Conservation (phyloP, 2,888 invertebrate species). For the Drosophila differens region DNA sequence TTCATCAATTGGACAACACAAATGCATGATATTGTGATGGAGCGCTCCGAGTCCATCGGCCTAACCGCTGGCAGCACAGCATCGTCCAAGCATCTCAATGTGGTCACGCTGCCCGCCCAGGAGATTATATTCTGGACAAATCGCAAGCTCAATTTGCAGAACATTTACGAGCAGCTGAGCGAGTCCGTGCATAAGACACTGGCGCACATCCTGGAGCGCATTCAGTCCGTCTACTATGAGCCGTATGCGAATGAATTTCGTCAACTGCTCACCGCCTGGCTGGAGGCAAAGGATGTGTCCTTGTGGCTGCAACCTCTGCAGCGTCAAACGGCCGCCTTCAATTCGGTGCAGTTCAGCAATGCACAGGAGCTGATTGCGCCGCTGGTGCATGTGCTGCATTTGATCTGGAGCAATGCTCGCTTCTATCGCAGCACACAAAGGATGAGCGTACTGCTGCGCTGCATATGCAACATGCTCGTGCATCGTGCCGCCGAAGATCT, state of each 20-base stretch:
- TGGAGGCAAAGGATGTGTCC: conserved; percentile 94
- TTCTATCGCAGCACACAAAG: conserved; percentile 90
- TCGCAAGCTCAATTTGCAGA: conserved; percentile 92
- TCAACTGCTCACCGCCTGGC: conserved; percentile 90
- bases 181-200: conserved; percentile 93
- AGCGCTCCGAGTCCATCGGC: conserved; percentile 71
- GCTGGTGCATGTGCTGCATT: conserved; percentile 93
- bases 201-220: conserved; percentile 91
- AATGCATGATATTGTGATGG: conserved; percentile 87
- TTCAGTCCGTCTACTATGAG: conserved; percentile 91
- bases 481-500: conserved; percentile 90
- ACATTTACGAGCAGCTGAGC: conserved; percentile 93
- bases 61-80: conserved; percentile 7
- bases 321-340: conserved; percentile 86
- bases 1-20: conserved; percentile 95
- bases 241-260: conserved; percentile 92
- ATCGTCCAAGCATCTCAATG: conserved; percentile 40
- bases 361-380: conserved; percentile 88
- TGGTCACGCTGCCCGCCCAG: conserved; percentile 87
- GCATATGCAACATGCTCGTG: conserved; percentile 93
- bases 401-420: conserved; percentile 94
- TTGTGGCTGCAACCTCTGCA: conserved; percentile 92
- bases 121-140: conserved; percentile 94
- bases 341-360: conserved; percentile 90
- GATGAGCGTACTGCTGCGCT: conserved; percentile 90